Base-by-base conservation (phyloP, 2,113 vertebrate species). In the Ibidorhyncha struthersii region DNA sequence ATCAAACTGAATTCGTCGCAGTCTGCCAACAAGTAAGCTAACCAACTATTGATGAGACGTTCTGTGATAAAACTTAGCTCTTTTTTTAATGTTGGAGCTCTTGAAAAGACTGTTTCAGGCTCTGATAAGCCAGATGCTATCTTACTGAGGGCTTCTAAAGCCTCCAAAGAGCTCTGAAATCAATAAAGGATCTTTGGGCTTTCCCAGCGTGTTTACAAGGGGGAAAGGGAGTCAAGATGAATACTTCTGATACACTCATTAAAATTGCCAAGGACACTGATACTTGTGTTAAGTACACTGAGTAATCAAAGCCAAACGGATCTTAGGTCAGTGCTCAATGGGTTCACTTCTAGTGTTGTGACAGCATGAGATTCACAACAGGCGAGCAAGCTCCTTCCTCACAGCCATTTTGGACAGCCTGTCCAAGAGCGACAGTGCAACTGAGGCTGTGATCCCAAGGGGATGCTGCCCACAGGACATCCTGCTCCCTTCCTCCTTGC, bases 291-390 rank as follows among this genome's bases (percentile, higher is more conserved):
- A 63, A 82, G 77, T 7, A 76, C 29, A 45, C 30, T 9, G 10
- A 6, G 0, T 49, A 77, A 77, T 62, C 38, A 87, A 84, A 83
- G 41, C 43, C 62, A 76, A 78, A 90, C 20, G 38, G 23, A 49
- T 58, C 45, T 72, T n/a, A 43, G 55, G 40, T 34, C 47, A 13
- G 26, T 56, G 32, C 47, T 89, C 63, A 61, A 86, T 10, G 19
- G 12, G 18, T 56, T 52, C 30, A 21, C 0, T 0, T 21, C 36
- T 34, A 52, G 53, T 3, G 0, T 36, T 71, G 20, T 45, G 67
- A 45, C 38, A 47, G 38, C 30, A 73, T 1, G 2, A 30, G 40
- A 56, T 61, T 45, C 3, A 0, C 29, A 50, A 59, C 7, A 43
- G 22, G 34, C 0, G 0, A 82, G 25, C 9, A 34, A 49, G 23